Evolutionary conservation across 2,797 vertebrate genomes (phyloP).

Genomic region (Schizopygopsis malacanthus): DNA sequence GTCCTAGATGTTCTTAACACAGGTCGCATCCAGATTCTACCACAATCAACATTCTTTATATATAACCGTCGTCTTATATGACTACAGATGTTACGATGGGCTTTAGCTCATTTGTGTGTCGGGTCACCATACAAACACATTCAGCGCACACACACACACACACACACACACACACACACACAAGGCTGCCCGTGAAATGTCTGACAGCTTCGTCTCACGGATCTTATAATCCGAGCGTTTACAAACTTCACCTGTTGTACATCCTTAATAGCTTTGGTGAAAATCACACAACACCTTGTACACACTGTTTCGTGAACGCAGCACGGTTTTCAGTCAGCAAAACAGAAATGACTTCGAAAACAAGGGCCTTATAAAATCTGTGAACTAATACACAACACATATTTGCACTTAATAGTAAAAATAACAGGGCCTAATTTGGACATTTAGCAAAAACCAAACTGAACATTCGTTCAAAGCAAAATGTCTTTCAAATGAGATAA

Average conservation of each 20-base stretch:
- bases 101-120: slow-evolving; percentile 64
- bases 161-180: not conserved
- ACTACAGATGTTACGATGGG: slow-evolving; percentile 69
- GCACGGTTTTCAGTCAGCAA: slow-evolving; percentile 19
- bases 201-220: not conserved
- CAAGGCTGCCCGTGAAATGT: slow-evolving; percentile 51
- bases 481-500: not conserved
- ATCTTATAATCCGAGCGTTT: slow-evolving; percentile 55
- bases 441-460: not conserved
- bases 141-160: not conserved
- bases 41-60: slow-evolving; percentile 70
- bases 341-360: slow-evolving; percentile 5
- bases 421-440: slow-evolving; percentile 14
- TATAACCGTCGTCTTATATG: slow-evolving; percentile 62
- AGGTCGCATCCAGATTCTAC: slow-evolving; percentile 69
- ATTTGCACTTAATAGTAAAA: not conserved
- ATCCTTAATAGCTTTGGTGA: slow-evolving; percentile 78
- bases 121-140: slow-evolving; percentile 34
- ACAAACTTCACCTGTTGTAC: slow-evolving; percentile 69
- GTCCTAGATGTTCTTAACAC: slow-evolving; percentile 72
- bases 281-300: slow-evolving; percentile 49
- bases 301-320: not conserved
- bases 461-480: slow-evolving; percentile 8
- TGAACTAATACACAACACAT: slow-evolving; percentile 11
- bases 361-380: slow-evolving; percentile 3